Conservation (phyloP, 2,888 invertebrate genomes). For the Adineta ricciae region DNA sequence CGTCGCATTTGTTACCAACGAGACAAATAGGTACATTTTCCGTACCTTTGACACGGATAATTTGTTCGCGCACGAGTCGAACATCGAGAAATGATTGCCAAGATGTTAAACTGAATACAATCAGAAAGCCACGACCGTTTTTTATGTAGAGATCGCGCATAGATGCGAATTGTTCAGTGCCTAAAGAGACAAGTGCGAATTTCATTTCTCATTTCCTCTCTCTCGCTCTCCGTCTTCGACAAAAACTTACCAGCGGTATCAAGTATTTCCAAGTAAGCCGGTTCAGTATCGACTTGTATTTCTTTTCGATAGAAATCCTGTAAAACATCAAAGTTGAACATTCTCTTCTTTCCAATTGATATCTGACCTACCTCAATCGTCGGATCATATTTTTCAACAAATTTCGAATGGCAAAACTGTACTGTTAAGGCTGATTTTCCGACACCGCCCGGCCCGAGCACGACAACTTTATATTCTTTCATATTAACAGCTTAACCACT, state of each 20-base stretch:
- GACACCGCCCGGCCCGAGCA: constrained; percentile 67
- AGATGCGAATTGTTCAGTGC: constrained; percentile 94
- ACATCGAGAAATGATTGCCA: constrained; percentile 98
- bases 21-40: constrained; percentile 82
- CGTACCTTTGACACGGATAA: constrained; percentile 91
- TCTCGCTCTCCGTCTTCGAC: too few relatives aligned
- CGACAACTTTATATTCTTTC: constrained; percentile 33
- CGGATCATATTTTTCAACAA: constrained; percentile 99
- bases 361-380: constrained; percentile 68
- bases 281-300: constrained; percentile 92
- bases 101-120: constrained; percentile 88
- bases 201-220: too few relatives aligned
- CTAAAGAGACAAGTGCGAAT: not conserved
- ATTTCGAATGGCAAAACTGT: constrained; percentile 97
- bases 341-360: not conserved
- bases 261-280: constrained; percentile 94
- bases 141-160: constrained; percentile 99
- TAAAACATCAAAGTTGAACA: not conserved
- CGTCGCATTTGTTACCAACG: constrained; percentile 95
- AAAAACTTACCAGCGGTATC: constrained; percentile 71
- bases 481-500: constrained; percentile 12
- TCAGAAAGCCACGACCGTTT: constrained; percentile 72
- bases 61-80: constrained; percentile 90
- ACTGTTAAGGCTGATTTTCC: constrained; percentile 99
- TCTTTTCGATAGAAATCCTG: constrained; percentile 94